Evolutionary conservation across 2,797 vertebrate genomes (phyloP), one percentile per base, ranked within the genome.

Genomic region (Cyclopterus lumpus): DNA sequence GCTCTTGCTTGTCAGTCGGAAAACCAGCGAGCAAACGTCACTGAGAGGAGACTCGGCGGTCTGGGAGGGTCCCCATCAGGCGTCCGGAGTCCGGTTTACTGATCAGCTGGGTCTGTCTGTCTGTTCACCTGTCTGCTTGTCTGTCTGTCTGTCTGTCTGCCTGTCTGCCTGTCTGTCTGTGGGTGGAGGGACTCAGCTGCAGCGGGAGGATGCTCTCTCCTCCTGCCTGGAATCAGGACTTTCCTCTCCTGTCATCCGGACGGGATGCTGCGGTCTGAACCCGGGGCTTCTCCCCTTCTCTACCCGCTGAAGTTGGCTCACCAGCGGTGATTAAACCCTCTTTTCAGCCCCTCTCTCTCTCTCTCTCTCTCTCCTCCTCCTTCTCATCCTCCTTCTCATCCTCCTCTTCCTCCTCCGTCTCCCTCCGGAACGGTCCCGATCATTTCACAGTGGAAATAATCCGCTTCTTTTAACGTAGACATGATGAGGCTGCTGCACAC

Each of bases 241-340:
- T 66, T 72, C 71, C 83, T 83, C 86, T 57, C n/a, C 67, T 66
- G 28, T 79, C 68, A 44, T 68, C 80, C 67, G 78, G 81, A 58
- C 84, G 84, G 83, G 83, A 89, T 89, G 86, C 88, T 75, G 83
- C 79, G 75, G 73, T 65, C 9, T 70, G 75, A 68, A 15, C 42
- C 55, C 74, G 55, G 77, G 24, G 72, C 65, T 82, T 54, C 75
- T 75, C 65, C 24, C 48, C 59, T 76, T 44, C 79, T 80, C 83
- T 66, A 57, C 68, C 78, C 83, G 84, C 83, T 83, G 71, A 80
- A 85, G 67, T 80, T 74, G 83, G 59, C 54, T 32, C 80, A 38
- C 83, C 81, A 40, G 73, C 82, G 74, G 62, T 71, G 76, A 76
- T 83, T 59, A 53, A 79, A 67, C 82, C 1, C 42, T 12, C 26